Base-by-base conservation (phyloP, 2,888 invertebrate genomes). In the Caenorhabditis drosophilae region DNA sequence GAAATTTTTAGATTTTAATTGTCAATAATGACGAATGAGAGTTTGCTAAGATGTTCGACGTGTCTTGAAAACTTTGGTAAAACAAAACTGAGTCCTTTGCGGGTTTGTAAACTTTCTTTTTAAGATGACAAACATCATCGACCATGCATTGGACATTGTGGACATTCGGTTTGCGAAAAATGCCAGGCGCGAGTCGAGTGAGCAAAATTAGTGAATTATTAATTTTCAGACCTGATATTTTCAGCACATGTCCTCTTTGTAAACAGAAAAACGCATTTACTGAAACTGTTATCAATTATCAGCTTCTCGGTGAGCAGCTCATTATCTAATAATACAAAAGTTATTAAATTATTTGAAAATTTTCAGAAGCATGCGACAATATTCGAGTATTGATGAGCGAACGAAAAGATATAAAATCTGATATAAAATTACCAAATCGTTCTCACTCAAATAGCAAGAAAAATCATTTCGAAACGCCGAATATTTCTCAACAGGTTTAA, bases 401-500 rank as follows among this genome's bases (percentile, higher is more conserved):
- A 42, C 4, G 15, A 42, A 42, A 23, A 15, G 42, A 40, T 9
- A 18, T n/a, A 36, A 34, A 46, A 45, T 23, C 58, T 46, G 36
- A 34, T 7, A 12, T 15, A 3, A 66, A 66, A 26, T 55, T 59
- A 1, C 59, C 59, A 16, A 58, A 46, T 4, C 50, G 64, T 6
- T 35, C 31, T 12, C 20, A 56, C 27, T 44, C 59, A 2, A 23
- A 16, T 0, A 59, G 44, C 20, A 55, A 59, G 9, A 63, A 57
- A 45, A 22, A 52, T 4, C 42, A 41, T 22, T 44, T 45, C 1
- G 59, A 59, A 27, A 59, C 59, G 1, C 67, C 67, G 11, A 60
- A 61, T 50, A 67, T 67, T 53, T 67, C 67, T 3, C 67, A 67
- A 48, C 67, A 67, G 36, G 67, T 49, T n/a, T n/a, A n/a, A n/a